Evolutionary conservation across 2,797 vertebrate genomes (phyloP), one percentile per base, ranked within the genome.

Genomic region (Helarctos malayanus): DNA sequence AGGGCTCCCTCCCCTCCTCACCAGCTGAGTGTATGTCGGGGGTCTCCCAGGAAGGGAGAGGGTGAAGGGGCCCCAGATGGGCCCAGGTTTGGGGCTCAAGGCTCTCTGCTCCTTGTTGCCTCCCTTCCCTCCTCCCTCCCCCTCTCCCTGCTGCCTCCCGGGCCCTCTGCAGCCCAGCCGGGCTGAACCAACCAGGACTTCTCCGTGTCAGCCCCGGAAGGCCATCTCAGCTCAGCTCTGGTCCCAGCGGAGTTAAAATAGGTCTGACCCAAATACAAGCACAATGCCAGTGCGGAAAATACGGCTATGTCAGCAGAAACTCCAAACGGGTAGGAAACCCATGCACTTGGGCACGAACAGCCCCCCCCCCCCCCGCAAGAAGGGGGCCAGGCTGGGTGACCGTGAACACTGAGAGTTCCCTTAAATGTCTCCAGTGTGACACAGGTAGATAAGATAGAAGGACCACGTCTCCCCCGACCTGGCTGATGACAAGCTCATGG

Each of bases 211-310:
- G 56, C 83, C 95, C 90, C 6, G 4, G 88, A 84, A 92, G 73
- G 83, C 84, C 0, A 32, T 47, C 88, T 52, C 89, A 52, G 69
- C 89, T 80, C 88, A 18, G 80, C 57, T 0, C 63, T 19, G 6
- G 94, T 93, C 95, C 93, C 73, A 13, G 88, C 0, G 38, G 93
- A 85, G 91, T 93, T 89, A 91, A 97, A 93, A 95, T 89, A 97
- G 97, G 76, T 95, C 97, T 97, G 97, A 97, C 97, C 97, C 94
- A 96, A 95, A 97, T 97, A 91, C 54, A 1, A 81, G n/a, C 85
- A 85, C 93, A 89, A 80, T n/a, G 89, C 59, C 41, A 7, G 49
- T 0, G 0, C 89, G 41, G 80, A 45, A 87, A n/a, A 65, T 3
- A 38, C 0, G 0, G 89, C 73, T 23, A 65, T 15, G 89, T 86